Evolutionary conservation across 2,113 vertebrate species (phyloP), one percentile per base, ranked within the genome.

Genomic region (Tragelaphus scriptus): DNA sequence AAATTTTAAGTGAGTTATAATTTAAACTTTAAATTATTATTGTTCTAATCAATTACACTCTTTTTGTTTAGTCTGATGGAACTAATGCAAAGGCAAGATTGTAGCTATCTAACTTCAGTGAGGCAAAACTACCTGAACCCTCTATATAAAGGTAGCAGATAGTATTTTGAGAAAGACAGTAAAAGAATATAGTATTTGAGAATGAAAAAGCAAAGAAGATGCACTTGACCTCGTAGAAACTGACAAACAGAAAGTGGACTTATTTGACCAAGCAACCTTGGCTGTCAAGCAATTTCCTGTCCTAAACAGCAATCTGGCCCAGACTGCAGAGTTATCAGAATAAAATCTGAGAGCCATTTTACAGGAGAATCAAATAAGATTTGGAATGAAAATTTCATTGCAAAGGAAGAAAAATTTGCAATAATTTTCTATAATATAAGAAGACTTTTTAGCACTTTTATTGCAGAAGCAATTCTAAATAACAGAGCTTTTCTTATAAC

Each of bases 391-490:
- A 99, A 98, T 98, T 99, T 98, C 96, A 97, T 95, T 98, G 96
- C 97, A 97, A 98, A 98, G 98, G 59, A 98, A 99, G 98, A 99
- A 98, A 98, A 99, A 98, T 98, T 98, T 99, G 97, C 98, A 98
- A 99, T 99, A 99, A 99, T 99, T 99, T 99, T 98, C 98, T 98
- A 97, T 98, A 99, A 98, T 98, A 97, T 95, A 98, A 98, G 97
- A 97, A 98, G 97, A 98, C 97, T 98, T 99, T 98, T 99, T 93
- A 99, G 98, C 97, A 98, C 98, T 99, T 99, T 98, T 98, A 99
- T 99, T 98, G 98, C 98, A 98, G 97, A 98, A 99, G 98, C 98
- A 99, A 99, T 99, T 99, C 98, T 99, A 99, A 99, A 99, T 99
- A 99, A 99, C 98, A 97, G 98, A 98, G 98, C 98, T 97, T 99